Base-by-base conservation (phyloP, 1,140 invertebrate species). In the Drosophila repleta region DNA sequence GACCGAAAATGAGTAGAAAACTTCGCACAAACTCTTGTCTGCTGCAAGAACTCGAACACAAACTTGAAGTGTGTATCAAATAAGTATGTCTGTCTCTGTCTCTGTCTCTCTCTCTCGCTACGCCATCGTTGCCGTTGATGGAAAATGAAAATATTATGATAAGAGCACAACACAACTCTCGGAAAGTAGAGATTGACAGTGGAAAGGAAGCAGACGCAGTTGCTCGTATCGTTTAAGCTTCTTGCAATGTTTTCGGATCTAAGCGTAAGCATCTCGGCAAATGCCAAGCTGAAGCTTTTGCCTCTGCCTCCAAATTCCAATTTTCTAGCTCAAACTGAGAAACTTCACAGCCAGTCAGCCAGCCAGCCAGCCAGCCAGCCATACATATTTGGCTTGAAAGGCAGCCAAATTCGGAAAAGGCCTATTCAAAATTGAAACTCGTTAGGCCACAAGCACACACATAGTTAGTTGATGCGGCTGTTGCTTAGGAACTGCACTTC, bases 111-210 rank as follows among this genome's bases (percentile, higher is more conserved):
- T 1, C 39, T 17, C 39, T 13, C 15, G 1, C 39, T 41, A 8
- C n/a, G 39, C 4, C 39, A n/a, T 41, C 39, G 35, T 17, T 41
- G 45, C 51, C 39, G 53, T 10, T 45, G 39, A 48, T 70, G 43
- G 29, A 49, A 39, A 60, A 32, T 35, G 56, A 51, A 61, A 60
- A 41, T 39, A 39, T 41, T 51, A 46, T 41, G 46, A 26, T 20
- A 61, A 37, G 26, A 53, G 64, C 17, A 55, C 13, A 55, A 49
- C 17, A 55, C 13, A 55, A 49, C 26, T 37, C 15, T 43, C 39
- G 39, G 17, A 17, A 49, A 64, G 57, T 43, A 18, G 11, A 61
- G 49, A 55, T 55, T 67, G 55, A 66, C 53, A 58, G 26, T 17
- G 39, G 39, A 35, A 35, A 57, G 18, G 43, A 8, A 43, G 26